Percentiles rank a stretch among this genome's conserved stretches.
Evolutionary conservation across 2,113 vertebrate species (phyloP).

Genomic region (Thunnus thynnus): DNA sequence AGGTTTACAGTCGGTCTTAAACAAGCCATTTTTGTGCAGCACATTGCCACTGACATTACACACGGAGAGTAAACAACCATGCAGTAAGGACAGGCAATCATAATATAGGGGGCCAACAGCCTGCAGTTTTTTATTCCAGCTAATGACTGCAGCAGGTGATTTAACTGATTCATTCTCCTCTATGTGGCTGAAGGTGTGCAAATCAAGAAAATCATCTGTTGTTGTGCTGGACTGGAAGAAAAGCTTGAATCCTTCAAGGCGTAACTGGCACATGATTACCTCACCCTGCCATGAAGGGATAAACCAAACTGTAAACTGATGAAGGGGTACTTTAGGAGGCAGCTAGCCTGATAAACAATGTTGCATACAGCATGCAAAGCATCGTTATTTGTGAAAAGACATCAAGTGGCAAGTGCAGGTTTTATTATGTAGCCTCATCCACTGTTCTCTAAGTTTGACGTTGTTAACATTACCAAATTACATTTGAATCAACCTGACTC

Average conservation of each 20-base stretch:
- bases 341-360: neutral
- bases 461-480: neutral
- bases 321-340: conserved; percentile 7
- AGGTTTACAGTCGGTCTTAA: neutral
- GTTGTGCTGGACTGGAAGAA: neutral
- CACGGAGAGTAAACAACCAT: conserved; percentile 1
- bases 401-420: conserved; percentile 1
- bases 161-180: conserved; percentile 47
- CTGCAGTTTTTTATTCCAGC: conserved; percentile 9
- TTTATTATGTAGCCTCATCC: neutral
- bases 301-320: conserved; percentile 13
- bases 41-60: neutral
- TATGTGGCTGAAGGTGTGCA: conserved; percentile 12
- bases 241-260: neutral
- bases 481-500: no score
- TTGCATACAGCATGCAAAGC: neutral
- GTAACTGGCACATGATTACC: neutral
- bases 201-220: conserved; percentile 36
- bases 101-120: neutral
- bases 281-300: neutral
- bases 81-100: conserved; percentile 35
- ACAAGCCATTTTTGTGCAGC: neutral
- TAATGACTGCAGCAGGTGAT: conserved; percentile 20
- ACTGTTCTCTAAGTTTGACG: neutral
- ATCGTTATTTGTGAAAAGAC: neutral